phyloP scores from a whole-genome alignment of 2,888 invertebrate genomes.

The Cremastobaeus sp. region DNA sequence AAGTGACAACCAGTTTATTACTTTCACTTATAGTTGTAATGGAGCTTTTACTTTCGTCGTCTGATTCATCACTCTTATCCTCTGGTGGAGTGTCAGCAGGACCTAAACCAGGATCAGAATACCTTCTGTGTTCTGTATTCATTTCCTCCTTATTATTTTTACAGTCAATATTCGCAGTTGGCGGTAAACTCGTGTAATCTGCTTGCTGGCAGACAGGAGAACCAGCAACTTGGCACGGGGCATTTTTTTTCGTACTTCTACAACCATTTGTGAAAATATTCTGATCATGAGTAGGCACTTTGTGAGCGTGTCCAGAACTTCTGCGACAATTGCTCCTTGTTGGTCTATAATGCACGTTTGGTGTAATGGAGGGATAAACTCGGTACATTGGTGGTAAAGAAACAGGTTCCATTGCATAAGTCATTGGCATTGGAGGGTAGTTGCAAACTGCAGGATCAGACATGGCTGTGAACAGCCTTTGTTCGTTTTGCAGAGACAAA shows the following conservation, averaged over 20 bases:
- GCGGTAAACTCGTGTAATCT: constrained; percentile 84
- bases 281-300: constrained; percentile 36
- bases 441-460: constrained; percentile 78
- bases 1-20: constrained; percentile 81
- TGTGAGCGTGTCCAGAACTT: constrained; percentile 63
- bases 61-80: constrained; percentile 80
- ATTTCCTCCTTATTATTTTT: constrained; percentile 79
- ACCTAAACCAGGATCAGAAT: constrained; percentile 84
- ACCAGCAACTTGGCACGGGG: constrained; percentile 55
- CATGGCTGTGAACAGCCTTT: constrained; percentile 80
- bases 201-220: constrained; percentile 46
- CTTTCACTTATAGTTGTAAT: constrained; percentile 80
- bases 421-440: constrained; percentile 77
- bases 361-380: constrained; percentile 79
- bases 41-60: constrained; percentile 78
- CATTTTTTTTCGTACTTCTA: constrained; percentile 70
- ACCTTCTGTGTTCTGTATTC: constrained; percentile 81
- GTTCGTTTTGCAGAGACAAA: constrained; percentile 68
- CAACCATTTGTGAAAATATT: constrained; percentile 68
- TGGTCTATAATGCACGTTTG: constrained; percentile 68
- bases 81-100: constrained; percentile 76
- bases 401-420: constrained; percentile 82
- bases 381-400: constrained; percentile 82
- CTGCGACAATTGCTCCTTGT: constrained; percentile 65
- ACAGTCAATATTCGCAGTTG: constrained; percentile 82